Conservation (phyloP, 2,113 vertebrate species). For the Pteronura brasiliensis region DNA sequence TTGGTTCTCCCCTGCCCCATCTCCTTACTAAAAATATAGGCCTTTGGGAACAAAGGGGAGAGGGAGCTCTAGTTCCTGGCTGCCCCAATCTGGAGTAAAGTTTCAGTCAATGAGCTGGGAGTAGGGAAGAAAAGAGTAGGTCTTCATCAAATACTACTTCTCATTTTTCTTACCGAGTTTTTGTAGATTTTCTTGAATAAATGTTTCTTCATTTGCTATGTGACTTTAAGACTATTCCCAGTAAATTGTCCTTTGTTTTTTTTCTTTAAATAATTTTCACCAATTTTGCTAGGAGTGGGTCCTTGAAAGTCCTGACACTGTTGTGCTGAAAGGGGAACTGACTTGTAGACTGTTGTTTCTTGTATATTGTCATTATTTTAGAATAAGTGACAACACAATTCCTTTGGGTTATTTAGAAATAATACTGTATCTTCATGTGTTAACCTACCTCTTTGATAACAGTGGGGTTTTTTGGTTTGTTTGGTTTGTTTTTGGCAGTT, state of each 20-base stretch:
- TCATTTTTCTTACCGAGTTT: not conserved
- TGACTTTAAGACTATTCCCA: not conserved
- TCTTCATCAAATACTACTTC: not conserved
- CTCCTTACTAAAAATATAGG: too few relatives aligned
- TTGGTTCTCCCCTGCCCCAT: not conserved
- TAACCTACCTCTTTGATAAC: not conserved
- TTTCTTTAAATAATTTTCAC: not conserved
- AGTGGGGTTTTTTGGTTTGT: not conserved
- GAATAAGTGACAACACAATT: not conserved
- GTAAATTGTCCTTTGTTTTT: not conserved
- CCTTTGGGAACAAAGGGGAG: not conserved
- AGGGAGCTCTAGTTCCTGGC: not conserved
- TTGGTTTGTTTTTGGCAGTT: too few relatives aligned
- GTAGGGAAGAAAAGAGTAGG: not conserved
- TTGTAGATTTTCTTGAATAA: not conserved
- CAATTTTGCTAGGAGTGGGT: not conserved
- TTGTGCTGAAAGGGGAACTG: not conserved
- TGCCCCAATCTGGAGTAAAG: too few relatives aligned
- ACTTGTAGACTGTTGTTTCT: not conserved
- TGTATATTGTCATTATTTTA: not conserved
- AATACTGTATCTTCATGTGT: not conserved
- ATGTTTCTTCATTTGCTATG: not conserved
- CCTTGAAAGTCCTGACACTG: not conserved
- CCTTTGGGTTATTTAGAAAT: not conserved
- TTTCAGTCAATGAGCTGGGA: not conserved